phyloP scores from a whole-genome alignment of 2,113 vertebrate genomes.

The Tamias sibiricus region DNA sequence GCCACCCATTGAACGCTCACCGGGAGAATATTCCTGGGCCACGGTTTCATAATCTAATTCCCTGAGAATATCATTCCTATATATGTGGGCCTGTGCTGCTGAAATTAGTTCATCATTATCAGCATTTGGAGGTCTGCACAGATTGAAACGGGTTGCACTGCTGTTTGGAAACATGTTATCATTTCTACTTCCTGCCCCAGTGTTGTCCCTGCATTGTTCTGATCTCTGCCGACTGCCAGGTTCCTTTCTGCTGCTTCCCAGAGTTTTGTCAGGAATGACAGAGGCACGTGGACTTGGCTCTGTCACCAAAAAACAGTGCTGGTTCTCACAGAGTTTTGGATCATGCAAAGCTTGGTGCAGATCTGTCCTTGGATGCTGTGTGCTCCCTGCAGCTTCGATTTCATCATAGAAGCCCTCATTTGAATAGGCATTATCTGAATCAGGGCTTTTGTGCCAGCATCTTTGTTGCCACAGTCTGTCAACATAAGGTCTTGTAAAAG shows the following conservation, averaged over 20 bases:
- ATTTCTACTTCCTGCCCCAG: fast-evolving
- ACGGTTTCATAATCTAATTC: neutral
- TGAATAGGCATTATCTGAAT: conserved; percentile 72
- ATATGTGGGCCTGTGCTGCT: neutral
- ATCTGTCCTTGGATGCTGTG: neutral
- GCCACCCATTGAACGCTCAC: neutral
- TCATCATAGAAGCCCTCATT: conserved; percentile 88
- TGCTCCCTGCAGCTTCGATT: neutral
- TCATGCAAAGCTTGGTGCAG: fast-evolving
- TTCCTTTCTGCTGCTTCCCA: neutral
- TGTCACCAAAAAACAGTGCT: neutral
- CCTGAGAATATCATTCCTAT: neutral
- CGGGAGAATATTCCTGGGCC: neutral
- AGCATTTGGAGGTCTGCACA: fast-evolving
- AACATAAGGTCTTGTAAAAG: conserved; percentile 89
- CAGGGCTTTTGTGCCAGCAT: conserved; percentile 62
- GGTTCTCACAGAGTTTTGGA: neutral
- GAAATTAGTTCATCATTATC: fast-evolving
- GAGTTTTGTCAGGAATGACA: fast-evolving
- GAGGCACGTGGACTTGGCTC: neutral
- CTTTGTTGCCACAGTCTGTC: conserved; percentile 85
- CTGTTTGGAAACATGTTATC: fast-evolving
- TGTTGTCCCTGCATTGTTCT: fast-evolving
- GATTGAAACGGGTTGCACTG: fast-evolving
- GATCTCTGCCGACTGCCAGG: neutral